phyloP scores from a whole-genome alignment of 1,140 invertebrate species.

The Dryas iulia region DNA sequence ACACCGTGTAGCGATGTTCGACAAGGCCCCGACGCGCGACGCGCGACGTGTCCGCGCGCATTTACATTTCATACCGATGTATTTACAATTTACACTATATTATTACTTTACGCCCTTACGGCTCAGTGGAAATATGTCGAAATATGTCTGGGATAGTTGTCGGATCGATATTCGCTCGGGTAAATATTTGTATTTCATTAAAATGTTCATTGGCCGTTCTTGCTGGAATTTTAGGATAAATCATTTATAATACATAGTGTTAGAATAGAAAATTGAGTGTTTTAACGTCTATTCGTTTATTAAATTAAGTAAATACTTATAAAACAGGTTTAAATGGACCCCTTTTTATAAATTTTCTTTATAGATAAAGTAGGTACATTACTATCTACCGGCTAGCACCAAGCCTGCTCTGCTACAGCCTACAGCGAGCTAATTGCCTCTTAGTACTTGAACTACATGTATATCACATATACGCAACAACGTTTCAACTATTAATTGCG shows the following conservation, averaged over 20 bases:
- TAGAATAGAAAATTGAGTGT: too few species aligned
- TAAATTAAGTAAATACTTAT: too few species aligned
- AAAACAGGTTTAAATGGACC: too few species aligned
- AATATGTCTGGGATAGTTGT: neutral
- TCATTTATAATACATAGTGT: too few species aligned
- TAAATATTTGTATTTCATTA: too few species aligned
- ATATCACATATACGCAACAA: neutral
- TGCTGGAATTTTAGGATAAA: too few species aligned
- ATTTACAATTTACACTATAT: neutral
- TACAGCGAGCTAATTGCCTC: neutral
- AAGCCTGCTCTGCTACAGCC: neutral
- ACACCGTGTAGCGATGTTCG: neutral
- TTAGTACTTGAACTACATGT: neutral
- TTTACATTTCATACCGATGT: neutral
- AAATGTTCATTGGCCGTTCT: too few species aligned
- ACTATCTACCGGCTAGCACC: neutral
- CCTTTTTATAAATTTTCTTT: neutral
- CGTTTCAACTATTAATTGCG: too few species aligned
- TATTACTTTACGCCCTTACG: neutral
- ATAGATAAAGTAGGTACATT: neutral
- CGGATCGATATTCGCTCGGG: neutral
- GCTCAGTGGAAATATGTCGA: neutral
- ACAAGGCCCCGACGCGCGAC: neutral
- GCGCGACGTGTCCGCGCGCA: neutral
- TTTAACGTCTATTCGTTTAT: too few species aligned